Evolutionary conservation across 2,888 invertebrate genomes (phyloP).

Genomic region (Cryptus armator): DNA sequence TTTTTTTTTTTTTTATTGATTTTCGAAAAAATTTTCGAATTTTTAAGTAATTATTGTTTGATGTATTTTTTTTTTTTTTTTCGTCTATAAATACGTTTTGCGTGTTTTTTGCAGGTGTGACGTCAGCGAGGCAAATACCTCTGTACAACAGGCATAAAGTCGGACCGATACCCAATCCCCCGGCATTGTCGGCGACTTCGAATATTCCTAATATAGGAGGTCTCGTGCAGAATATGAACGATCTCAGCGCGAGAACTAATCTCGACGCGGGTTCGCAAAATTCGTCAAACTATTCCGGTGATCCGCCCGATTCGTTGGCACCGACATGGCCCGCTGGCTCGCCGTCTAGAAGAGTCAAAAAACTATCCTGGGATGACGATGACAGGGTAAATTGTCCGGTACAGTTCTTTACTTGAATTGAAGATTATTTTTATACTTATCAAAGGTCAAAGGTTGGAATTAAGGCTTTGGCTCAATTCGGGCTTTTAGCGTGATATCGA

Average conservation of each 20-base stretch:
- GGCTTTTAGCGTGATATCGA: constrained; percentile 14
- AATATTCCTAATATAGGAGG: constrained; percentile 83
- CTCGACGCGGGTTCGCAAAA: constrained; percentile 78
- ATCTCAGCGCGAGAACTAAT: constrained; percentile 81
- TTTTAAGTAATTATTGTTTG: too few species aligned
- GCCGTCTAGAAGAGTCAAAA: constrained; percentile 91
- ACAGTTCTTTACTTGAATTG: neutral
- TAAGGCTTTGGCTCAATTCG: neutral
- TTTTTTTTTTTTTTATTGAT: too few species aligned
- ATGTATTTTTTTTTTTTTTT: too few species aligned
- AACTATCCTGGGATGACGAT: constrained; percentile 92
- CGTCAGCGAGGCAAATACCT: constrained; percentile 79
- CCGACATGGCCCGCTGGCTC: constrained; percentile 89
- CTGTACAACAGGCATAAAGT: constrained; percentile 80
- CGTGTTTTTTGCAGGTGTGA: constrained; percentile 73
- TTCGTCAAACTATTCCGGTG: constrained; percentile 82
- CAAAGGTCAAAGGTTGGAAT: constrained; percentile 29
- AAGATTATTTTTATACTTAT: neutral
- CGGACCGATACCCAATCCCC: constrained; percentile 80
- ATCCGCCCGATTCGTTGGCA: constrained; percentile 81
- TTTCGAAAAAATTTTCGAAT: too few species aligned
- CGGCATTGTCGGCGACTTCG: constrained; percentile 81
- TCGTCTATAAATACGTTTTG: too few species aligned
- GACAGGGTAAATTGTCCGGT: constrained; percentile 76
- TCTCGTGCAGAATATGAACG: constrained; percentile 83